These are phyloP conservation scores for Anoplopoma fimbria DNA, from an alignment of 2,113 vertebrate species.

Conservation along the genomic window DNA sequence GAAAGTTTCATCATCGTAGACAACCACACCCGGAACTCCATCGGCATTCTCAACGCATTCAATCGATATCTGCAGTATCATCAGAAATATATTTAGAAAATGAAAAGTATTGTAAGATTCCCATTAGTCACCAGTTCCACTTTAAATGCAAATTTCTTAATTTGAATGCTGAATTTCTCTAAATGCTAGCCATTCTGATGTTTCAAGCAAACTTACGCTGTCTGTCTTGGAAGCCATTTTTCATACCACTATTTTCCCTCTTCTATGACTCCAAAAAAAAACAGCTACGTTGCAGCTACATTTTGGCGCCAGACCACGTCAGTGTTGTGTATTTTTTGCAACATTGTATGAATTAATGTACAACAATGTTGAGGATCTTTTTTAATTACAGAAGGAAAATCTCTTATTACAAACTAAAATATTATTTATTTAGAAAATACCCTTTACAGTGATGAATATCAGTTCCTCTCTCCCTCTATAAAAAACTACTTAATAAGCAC, in stretches of 20 bases:
- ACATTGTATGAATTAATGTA: background rate
- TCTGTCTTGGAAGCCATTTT: too few relatives aligned
- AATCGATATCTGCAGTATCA: background rate
- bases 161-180: background rate
- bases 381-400: background rate
- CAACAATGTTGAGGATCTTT: background rate
- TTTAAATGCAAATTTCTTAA: background rate
- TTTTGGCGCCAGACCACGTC: background rate
- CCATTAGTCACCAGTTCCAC: background rate
- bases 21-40: background rate
- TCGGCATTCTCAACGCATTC: background rate
- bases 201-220: background rate
- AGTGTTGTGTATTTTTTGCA: background rate
- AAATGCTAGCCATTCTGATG: background rate
- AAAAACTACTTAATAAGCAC: background rate
- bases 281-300: background rate
- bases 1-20: background rate
- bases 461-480: background rate
- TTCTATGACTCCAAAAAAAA: too few relatives aligned
- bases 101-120: background rate
- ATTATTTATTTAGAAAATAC: background rate
- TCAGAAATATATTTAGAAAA: background rate
- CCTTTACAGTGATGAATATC: background rate
- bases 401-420: background rate
- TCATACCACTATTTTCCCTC: too few relatives aligned